These are phyloP conservation scores for Fragum whitleyi DNA, from an alignment of 2,888 invertebrate species.

Conservation along the genomic window DNA sequence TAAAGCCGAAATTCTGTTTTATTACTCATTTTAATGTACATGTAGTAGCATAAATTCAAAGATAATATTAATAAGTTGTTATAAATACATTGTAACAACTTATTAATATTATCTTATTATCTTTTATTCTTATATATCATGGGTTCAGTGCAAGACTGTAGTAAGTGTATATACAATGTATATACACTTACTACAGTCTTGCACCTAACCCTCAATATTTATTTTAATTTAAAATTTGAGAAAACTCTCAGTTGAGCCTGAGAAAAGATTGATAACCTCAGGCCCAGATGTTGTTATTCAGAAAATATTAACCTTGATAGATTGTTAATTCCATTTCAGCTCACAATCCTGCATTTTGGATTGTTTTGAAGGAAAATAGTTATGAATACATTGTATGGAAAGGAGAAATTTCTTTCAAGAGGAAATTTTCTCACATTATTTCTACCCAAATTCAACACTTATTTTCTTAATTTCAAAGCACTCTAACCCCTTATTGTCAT, in stretches of 20 bases:
- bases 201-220: no score
- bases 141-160: no score
- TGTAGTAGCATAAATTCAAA: not conserved
- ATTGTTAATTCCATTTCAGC: not conserved
- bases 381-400: not conserved
- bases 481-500: not conserved
- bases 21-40: not conserved
- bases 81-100: no score
- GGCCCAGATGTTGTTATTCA: not conserved
- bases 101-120: no score
- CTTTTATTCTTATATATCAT: no score
- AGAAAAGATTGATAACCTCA: not conserved
- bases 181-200: no score
- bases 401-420: not conserved
- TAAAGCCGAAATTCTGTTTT: not conserved
- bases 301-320: not conserved
- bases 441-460: not conserved
- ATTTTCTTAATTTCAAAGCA: not conserved
- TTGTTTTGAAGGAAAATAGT: not conserved
- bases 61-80: no score
- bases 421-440: not conserved
- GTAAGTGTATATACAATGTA: no score
- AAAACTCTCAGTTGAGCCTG: not conserved
- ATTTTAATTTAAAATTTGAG: not conserved
- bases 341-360: not conserved